phyloP scores from a whole-genome alignment of 1,140 invertebrate species.

The Asobara japonica region DNA sequence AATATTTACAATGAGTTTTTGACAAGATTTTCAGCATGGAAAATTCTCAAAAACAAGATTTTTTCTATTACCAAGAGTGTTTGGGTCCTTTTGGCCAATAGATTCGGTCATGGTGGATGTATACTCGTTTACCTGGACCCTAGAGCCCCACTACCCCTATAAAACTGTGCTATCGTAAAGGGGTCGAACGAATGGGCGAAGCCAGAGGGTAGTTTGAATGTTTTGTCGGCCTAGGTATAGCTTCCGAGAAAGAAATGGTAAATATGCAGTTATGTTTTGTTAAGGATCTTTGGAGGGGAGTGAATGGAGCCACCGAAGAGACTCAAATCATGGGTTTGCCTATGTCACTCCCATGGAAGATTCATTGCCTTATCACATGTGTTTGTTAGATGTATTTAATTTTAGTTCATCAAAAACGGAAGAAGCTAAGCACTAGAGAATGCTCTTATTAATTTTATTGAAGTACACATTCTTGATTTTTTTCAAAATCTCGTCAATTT shows the following conservation, averaged over 20 bases:
- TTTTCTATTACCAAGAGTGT: neutral
- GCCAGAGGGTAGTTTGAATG: neutral
- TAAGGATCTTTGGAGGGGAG: neutral
- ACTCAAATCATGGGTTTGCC: too few relatives aligned
- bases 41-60: neutral
- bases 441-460: too few relatives aligned
- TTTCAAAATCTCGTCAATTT: too few relatives aligned
- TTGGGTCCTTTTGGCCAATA: neutral
- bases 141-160: slow-evolving; percentile 1
- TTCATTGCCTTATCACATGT: too few relatives aligned
- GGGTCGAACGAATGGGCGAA: neutral
- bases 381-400: too few relatives aligned
- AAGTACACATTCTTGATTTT: too few relatives aligned
- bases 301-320: neutral
- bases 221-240: neutral
- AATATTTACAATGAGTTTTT: neutral
- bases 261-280: slow-evolving; percentile 1
- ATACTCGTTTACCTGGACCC: slow-evolving; percentile 2
- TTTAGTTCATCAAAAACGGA: too few relatives aligned
- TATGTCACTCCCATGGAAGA: too few relatives aligned
- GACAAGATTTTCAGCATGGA: neutral
- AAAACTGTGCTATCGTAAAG: slow-evolving; percentile 3
- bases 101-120: neutral
- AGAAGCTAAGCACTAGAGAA: too few relatives aligned
- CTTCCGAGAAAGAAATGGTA: neutral